Percentiles rank a stretch among this genome's conserved stretches.
These are phyloP conservation scores for Clavelina lepadiformis DNA, from an alignment of 23 tunicate genomes.

Conservation along the genomic window DNA sequence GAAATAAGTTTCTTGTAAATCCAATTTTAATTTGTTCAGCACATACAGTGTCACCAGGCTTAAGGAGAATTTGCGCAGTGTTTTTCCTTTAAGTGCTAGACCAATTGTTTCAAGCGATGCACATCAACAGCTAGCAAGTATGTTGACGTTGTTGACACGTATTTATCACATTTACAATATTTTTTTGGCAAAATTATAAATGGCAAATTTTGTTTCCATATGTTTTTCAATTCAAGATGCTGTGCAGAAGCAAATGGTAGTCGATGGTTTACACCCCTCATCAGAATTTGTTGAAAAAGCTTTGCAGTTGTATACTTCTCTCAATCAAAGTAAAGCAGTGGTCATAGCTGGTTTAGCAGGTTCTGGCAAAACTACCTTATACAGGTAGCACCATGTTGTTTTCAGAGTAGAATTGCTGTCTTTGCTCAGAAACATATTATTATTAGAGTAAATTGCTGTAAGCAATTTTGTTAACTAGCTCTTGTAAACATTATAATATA, in stretches of 20 bases:
- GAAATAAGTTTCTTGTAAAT: no score
- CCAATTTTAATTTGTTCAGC: no score
- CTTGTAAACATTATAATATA: no score
- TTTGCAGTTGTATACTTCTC: slow-evolving; percentile 39
- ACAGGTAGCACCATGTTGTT: slow-evolving; percentile 52
- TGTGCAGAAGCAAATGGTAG: slow-evolving; percentile 45
- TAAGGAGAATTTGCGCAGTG: slow-evolving; percentile 48
- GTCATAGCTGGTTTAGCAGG: slow-evolving; percentile 83
- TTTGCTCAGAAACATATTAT: no score
- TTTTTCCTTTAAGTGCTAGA: slow-evolving; percentile 45
- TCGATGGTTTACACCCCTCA: slow-evolving; percentile 59
- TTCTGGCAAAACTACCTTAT: slow-evolving; percentile 85
- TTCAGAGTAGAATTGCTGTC: no score
- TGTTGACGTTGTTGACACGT: no score
- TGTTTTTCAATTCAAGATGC: slow-evolving; percentile 39
- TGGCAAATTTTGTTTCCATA: background rate
- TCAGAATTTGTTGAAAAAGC: slow-evolving; percentile 42
- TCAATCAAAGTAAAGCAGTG: slow-evolving; percentile 46
- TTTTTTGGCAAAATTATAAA: no score
- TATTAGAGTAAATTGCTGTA: no score
- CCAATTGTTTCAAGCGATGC: slow-evolving; percentile 28
- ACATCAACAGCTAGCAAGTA: slow-evolving; percentile 45
- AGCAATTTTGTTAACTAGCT: no score
- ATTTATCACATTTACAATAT: no score
- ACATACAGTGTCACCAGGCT: slow-evolving; percentile 13